Evolutionary conservation across 2,113 vertebrate genomes (phyloP), one percentile per base, ranked within the genome.

Genomic region (Takifugu bimaculatus): DNA sequence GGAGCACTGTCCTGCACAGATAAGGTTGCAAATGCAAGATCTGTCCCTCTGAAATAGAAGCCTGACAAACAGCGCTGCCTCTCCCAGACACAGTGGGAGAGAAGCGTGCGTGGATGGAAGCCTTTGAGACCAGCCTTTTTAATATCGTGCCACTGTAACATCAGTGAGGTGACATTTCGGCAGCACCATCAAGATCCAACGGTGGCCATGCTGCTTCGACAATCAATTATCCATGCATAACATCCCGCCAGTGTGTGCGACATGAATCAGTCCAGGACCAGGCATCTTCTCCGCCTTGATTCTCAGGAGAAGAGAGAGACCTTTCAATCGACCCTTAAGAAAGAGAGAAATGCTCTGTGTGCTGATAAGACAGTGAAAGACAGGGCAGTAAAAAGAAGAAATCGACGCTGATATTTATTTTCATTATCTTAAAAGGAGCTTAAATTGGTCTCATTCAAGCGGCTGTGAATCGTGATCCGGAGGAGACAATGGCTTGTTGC

Each of bases 101-200:
- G 81, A 74, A 79, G 70, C 64, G 80, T 50, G 79, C 75, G 77
- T 54, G 52, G 77, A 85, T 79, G 80, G 83, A 80, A 85, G 83
- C 43, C 87, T 87, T 82, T 79, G 80, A 90, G 69, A 72, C 60
- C 57, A 62, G 75, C 70, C 81, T 77, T 78, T 87, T 87, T 82
- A 72, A 89, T 74, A 81, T 66, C 78, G 82, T 29, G 77, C 68
- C 13, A 63, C 89, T 87, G 84, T 76, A 82, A 88, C 90, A 91
- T 93, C 91, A 91, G 89, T 90, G 81, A 91, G 87, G 87, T 92
- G 93, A 93, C 93, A 93, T 92, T 93, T 93, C 51, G 13, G 91
- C 62, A 84, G 85, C 77, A 64, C 88, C 82, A 85, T 92, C 88
- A 78, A 90, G 74, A 90, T 87, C 89, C 92, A 93, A 87, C 89